These are phyloP conservation scores for Choloepus didactylus DNA, from an alignment of 2,797 vertebrate species.

Conservation along the genomic window DNA sequence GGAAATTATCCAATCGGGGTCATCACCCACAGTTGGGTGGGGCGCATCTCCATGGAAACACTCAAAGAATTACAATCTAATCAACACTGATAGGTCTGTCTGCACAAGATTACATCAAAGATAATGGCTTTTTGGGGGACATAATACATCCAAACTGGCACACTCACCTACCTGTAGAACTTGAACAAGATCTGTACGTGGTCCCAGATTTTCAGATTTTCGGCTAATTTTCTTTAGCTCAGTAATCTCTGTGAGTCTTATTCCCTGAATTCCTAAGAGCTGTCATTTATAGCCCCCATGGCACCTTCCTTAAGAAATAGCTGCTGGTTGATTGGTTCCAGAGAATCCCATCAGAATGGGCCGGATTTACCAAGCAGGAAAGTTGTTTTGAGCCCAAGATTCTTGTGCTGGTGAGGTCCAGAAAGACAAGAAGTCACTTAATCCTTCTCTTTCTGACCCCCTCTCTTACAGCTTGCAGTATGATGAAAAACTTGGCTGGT, in stretches of 20 bases:
- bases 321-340: neutral
- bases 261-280: neutral
- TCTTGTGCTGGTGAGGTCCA: constrained; percentile 4
- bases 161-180: neutral
- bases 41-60: too few relatives aligned
- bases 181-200: neutral
- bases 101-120: too few relatives aligned
- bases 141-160: too few relatives aligned
- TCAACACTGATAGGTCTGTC: too few relatives aligned
- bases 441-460: neutral
- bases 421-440: neutral
- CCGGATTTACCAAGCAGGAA: neutral
- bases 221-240: neutral
- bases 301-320: neutral
- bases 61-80: too few relatives aligned
- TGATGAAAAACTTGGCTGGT: too few relatives aligned
- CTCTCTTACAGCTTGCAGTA: neutral
- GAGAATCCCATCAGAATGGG: constrained; percentile 3
- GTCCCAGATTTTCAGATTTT: neutral
- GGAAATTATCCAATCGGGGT: too few relatives aligned
- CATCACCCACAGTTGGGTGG: too few relatives aligned
- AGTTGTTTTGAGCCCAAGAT: neutral
- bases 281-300: neutral
- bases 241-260: neutral
- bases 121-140: too few relatives aligned